These are phyloP conservation scores for Carassius gibelio DNA, from an alignment of 2,113 vertebrate genomes.

Conservation along the genomic window DNA sequence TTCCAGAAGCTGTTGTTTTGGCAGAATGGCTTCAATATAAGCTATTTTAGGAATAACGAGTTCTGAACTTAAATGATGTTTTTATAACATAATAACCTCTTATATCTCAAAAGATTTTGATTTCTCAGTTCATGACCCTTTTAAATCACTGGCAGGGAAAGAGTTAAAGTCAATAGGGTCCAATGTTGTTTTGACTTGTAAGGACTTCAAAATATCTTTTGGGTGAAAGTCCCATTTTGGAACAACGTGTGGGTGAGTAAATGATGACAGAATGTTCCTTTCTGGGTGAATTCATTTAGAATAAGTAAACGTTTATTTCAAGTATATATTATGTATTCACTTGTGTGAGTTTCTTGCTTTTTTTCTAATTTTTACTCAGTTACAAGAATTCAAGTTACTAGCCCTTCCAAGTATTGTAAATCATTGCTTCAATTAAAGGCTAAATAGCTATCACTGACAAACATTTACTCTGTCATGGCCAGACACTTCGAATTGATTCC, in stretches of 20 bases:
- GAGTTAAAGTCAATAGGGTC: too few species aligned
- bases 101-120: too few species aligned
- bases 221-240: background rate
- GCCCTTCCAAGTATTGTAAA: slow-evolving; percentile 1
- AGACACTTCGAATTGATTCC: slow-evolving; percentile 3
- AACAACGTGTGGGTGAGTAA: background rate
- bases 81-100: too few species aligned
- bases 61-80: too few species aligned
- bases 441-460: slow-evolving; percentile 13
- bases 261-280: background rate
- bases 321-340: background rate
- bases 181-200: background rate
- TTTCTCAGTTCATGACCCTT: too few species aligned
- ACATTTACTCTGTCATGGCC: slow-evolving; percentile 2
- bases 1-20: too few species aligned
- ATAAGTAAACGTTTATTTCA: background rate
- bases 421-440: slow-evolving; percentile 1
- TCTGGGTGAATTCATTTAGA: background rate
- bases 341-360: background rate
- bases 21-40: too few species aligned
- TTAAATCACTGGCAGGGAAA: too few species aligned
- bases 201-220: background rate
- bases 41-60: too few species aligned
- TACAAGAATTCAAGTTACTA: background rate
- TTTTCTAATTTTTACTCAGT: slow-evolving; percentile 6